Percentiles rank a stretch among this genome's conserved stretches.
phyloP scores from a whole-genome alignment of 1,140 invertebrate species.

The Drosophila miranda region DNA sequence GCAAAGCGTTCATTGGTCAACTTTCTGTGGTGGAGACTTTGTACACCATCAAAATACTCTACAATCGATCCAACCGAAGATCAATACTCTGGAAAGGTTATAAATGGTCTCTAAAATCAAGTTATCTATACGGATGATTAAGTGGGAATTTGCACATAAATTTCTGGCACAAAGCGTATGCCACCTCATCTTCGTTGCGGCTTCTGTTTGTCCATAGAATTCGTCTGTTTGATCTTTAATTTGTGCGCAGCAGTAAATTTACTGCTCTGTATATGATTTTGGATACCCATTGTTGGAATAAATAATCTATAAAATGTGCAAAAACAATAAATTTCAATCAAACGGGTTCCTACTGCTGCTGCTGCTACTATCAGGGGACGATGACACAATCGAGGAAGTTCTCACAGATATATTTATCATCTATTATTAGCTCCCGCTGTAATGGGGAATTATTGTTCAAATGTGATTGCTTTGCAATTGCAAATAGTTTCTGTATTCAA shows the following conservation, averaged over 20 bases:
- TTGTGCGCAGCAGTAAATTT: conserved; percentile 36
- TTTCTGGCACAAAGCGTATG: conserved; percentile 7
- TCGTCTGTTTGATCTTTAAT: conserved; percentile 47
- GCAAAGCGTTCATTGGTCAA: conserved; percentile 31
- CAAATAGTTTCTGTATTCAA: conserved; percentile 11
- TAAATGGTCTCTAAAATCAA: too few relatives aligned
- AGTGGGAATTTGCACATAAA: neutral
- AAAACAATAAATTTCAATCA: conserved; percentile 3
- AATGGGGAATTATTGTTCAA: neutral
- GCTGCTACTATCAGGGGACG: neutral
- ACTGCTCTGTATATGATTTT: conserved; percentile 2
- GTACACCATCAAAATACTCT: conserved; percentile 3
- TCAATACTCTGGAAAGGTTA: too few relatives aligned
- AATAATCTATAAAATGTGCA: conserved; percentile 24
- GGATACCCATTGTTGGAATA: conserved; percentile 31
- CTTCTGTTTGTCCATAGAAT: neutral
- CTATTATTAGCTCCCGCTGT: neutral
- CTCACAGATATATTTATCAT: conserved; percentile 25
- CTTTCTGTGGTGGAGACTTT: conserved; percentile 4
- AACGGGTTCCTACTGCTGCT: neutral
- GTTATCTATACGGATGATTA: too few relatives aligned
- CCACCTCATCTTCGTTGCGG: neutral
- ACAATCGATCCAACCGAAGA: conserved; percentile 10
- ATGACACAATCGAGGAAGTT: conserved; percentile 11
- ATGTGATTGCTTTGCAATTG: conserved; percentile 5